Base-by-base conservation (phyloP, 2,888 invertebrate species). In the Nomada fucata region DNA sequence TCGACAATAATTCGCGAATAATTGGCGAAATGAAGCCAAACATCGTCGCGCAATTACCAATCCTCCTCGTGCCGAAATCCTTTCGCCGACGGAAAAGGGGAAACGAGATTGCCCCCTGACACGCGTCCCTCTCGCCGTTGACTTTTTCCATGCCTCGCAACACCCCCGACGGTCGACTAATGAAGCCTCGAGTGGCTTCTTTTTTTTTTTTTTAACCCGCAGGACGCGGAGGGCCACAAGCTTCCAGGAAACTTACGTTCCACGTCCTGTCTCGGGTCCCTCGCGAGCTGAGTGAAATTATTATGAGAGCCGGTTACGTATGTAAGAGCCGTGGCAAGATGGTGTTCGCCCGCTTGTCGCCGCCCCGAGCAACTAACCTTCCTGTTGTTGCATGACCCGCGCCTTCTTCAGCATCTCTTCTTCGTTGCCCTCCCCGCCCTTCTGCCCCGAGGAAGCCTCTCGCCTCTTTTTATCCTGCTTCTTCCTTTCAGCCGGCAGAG, bases 301-400 rank as follows among this genome's bases (percentile, higher is more conserved):
- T 91, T 91, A 92, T 89, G 89, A 92, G 89, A 88, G 89, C 88
- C 87, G 80, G 88, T 88, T 90, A 89, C 89, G 89, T 90, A 90
- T 89, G 91, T 89, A 89, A 89, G 88, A 86, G 88, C 79, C 83
- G 79, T 78, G 85, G 86, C 86, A 85, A 90, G 91, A 87, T 90
- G 90, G 90, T 92, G 91, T 91, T 91, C 90, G 91, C 90, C 90
- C 89, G 90, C 91, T 92, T 92, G 91, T 91, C 91, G 92, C 90
- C 89, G 92, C 92, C 92, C 88, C 91, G 89, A 92, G 92, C 92
- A 91, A 92, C 91, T 92, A 92, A 92, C 91, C 92, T 92, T 92
- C 91, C 91, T 91, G 92, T 92, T 92, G 91, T 92, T 92, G 91
- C 91, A 92, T 92, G 92, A 92, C 91, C 92, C 86, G 89, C 85